These are phyloP conservation scores for Poeciliopsis presidionis DNA, from an alignment of 2,797 vertebrate genomes.

Conservation along the genomic window DNA sequence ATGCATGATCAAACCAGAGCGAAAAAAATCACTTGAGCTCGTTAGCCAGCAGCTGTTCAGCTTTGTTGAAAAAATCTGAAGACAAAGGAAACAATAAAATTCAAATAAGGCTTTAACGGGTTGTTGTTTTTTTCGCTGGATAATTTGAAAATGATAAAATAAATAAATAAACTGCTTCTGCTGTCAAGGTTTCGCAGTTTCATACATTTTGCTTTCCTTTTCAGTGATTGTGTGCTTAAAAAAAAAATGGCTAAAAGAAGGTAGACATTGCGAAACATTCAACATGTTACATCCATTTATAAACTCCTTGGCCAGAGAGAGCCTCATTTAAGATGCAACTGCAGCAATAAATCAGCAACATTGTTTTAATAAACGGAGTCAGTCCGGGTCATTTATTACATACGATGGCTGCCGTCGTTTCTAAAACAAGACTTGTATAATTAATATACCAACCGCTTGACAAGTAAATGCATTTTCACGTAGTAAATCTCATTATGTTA, in stretches of 20 bases:
- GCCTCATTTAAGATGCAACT: slow-evolving; percentile 2
- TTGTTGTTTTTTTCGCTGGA: not conserved
- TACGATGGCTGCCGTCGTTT: not conserved
- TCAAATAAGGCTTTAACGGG: not conserved
- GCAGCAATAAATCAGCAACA: not conserved
- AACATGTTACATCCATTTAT: slow-evolving; percentile 14
- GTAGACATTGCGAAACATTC: not conserved
- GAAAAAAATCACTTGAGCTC: not conserved
- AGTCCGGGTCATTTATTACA: slow-evolving; percentile 4
- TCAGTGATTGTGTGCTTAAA: not conserved
- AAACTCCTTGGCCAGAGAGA: slow-evolving; percentile 1
- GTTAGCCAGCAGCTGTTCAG: not conserved
- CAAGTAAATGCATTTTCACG: not conserved
- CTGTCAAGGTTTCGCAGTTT: not conserved
- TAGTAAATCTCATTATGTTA: not conserved
- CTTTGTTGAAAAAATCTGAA: not conserved
- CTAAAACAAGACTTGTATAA: not conserved
- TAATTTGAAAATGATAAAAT: not conserved
- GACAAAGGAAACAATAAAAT: not conserved
- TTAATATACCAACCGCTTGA: not conserved
- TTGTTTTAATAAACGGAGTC: not conserved
- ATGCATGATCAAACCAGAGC: not conserved
- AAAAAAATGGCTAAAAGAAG: not conserved
- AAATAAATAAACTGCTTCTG: not conserved
- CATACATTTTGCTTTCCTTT: not conserved